phyloP scores from a whole-genome alignment of 2,797 vertebrate species.

The Falco naumanni region DNA sequence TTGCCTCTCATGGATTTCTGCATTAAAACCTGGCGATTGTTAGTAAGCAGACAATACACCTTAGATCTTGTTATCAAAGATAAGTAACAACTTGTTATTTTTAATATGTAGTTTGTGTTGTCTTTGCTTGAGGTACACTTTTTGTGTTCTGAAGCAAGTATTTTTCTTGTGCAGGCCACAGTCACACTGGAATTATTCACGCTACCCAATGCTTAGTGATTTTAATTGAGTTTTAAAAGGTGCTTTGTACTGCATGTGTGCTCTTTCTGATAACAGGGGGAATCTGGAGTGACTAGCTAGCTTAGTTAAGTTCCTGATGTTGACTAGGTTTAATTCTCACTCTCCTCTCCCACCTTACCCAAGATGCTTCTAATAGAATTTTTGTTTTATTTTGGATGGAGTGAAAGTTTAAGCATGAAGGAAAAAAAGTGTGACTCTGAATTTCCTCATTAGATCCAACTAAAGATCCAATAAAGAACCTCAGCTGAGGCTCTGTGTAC shows the following conservation, averaged over 20 bases:
- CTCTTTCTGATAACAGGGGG: neutral
- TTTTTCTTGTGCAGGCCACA: neutral
- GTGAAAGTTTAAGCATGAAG: neutral
- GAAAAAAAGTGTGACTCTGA: neutral
- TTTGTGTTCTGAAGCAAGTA: neutral
- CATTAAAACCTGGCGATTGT: neutral
- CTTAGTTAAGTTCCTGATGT: neutral
- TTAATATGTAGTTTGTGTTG: neutral
- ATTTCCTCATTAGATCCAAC: neutral
- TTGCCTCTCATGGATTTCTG: neutral
- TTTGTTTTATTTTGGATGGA: neutral
- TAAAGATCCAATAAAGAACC: neutral
- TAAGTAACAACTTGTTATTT: neutral
- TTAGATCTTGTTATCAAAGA: neutral
- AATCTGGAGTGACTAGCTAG: neutral
- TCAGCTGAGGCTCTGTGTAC: neutral
- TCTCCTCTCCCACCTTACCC: neutral
- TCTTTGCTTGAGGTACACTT: neutral
- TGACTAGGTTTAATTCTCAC: neutral
- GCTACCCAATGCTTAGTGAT: neutral
- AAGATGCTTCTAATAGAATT: neutral
- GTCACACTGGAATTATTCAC: neutral
- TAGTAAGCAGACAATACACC: neutral
- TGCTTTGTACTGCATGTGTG: neutral
- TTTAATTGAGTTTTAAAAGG: neutral